Evolutionary conservation across 1,140 invertebrate genomes (phyloP), one percentile per base, ranked within the genome.

Genomic region (Pomacea maculata): DNA sequence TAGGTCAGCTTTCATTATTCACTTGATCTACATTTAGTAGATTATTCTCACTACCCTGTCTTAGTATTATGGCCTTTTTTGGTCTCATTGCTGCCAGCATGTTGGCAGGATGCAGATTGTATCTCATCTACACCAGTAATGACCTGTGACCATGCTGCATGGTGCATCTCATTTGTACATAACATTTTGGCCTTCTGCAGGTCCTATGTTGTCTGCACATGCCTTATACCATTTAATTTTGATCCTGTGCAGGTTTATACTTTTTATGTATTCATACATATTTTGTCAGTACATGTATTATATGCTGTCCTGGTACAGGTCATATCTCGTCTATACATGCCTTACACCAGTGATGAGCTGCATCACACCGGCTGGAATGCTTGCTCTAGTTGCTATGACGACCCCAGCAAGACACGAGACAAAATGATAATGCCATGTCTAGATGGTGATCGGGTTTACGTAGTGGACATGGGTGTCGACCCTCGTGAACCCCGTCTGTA

Each of bases 331-430:
- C 93, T 96, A 0, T 93, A 94, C 80, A 95, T 97, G 87, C 94
- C 94, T n/a, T 90, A 95, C 78, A 88, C 93, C 10, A 95, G 95
- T 3, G 96, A 99, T 88, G 98, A 99, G 90, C 89, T 99, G 0
- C 98, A 99, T 89, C 98, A 99, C 89, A 95, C 94, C 25, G 98
- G 97, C 0, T 99, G 97, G 97, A 99, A 99, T 89, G 94, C 96
- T 14, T 99, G 98, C 89, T 97, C 96, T 83, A 97, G 96, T 91
- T 98, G 97, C 90, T 93, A 95, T 89, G 92, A 93, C 70, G 94
- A 95, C 83, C 86, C 92, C 0, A 92, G 93, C 0, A 93, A 94
- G 17, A 94, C 94, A 80, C 92, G 97, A 57, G 94, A 97, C 87
- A 94, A 95, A 52, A 88, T 99, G 21, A 94, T 99, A 15, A 88